A percentile compares a stretch with the other conserved stretches of the same genome.
Conservation (phyloP, 2,888 invertebrate species). For the Labia minor region DNA sequence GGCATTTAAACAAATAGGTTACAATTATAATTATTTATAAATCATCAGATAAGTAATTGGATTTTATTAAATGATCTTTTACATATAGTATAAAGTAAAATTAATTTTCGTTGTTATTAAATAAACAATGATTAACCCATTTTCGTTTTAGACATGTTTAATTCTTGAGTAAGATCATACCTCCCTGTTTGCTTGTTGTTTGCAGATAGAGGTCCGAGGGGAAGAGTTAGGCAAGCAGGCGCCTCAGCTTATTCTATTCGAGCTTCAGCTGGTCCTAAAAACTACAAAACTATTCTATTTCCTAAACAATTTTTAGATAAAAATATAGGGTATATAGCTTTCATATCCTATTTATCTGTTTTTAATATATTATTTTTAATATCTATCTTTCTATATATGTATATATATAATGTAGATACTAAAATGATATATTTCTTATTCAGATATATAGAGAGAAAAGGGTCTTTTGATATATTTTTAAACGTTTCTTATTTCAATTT, state of each 20-base stretch:
- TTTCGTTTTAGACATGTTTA: not conserved
- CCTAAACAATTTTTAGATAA: not conserved
- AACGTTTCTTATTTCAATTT: too few species aligned
- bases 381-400: too few species aligned
- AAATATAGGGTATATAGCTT: not conserved
- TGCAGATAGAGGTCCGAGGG: not conserved
- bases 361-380: too few species aligned
- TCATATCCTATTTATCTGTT: not conserved
- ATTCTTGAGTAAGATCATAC: not conserved
- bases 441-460: too few species aligned
- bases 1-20: conserved; percentile 1
- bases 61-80: not conserved
- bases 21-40: conserved; percentile 6
- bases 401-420: too few species aligned
- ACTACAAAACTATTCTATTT: not conserved
- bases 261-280: not conserved
- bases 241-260: conserved; percentile 6
- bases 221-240: conserved; percentile 5
- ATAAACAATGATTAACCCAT: not conserved
- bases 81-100: not conserved
- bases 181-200: not conserved
- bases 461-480: too few species aligned
- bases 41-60: not conserved
- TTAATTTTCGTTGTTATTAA: not conserved
- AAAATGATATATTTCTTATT: too few species aligned